These are phyloP conservation scores for Falco berigora DNA, from an alignment of 2,797 vertebrate species.

Conservation along the genomic window DNA sequence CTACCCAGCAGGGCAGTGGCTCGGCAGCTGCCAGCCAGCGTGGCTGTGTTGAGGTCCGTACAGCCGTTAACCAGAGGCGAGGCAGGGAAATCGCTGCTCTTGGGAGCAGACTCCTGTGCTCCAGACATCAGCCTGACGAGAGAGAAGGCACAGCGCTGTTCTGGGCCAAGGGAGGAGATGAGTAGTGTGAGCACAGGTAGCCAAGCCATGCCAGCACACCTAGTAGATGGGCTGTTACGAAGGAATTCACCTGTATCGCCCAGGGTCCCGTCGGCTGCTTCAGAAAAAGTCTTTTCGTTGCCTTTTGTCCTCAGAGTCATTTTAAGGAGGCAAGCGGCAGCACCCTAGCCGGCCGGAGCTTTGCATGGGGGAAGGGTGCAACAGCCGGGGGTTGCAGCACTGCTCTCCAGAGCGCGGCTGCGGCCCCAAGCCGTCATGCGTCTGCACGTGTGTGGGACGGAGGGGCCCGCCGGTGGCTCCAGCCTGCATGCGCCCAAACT, in stretches of 20 bases:
- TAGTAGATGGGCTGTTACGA: not conserved
- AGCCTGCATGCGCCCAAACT: rapidly evolving
- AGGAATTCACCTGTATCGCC: not conserved
- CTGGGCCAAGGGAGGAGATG: not conserved
- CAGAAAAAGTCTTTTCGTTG: not conserved
- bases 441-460: not conserved
- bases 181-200: not conserved
- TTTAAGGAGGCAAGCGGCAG: not conserved
- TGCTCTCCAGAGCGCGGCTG: not conserved
- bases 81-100: rapidly evolving
- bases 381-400: not conserved
- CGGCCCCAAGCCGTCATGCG: not conserved
- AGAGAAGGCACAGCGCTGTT: not conserved
- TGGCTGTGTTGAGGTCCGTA: rapidly evolving
- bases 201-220: not conserved
- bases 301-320: not conserved
- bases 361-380: not conserved
- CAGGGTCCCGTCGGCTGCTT: not conserved
- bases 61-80: not conserved
- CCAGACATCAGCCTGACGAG: not conserved
- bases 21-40: rapidly evolving
- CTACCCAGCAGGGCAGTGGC: not conserved
- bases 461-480: not conserved
- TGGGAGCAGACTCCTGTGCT: not conserved
- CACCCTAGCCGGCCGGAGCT: not conserved